These are phyloP conservation scores for Ramphastos sulfuratus DNA, from an alignment of 2,113 vertebrate genomes.

Conservation along the genomic window DNA sequence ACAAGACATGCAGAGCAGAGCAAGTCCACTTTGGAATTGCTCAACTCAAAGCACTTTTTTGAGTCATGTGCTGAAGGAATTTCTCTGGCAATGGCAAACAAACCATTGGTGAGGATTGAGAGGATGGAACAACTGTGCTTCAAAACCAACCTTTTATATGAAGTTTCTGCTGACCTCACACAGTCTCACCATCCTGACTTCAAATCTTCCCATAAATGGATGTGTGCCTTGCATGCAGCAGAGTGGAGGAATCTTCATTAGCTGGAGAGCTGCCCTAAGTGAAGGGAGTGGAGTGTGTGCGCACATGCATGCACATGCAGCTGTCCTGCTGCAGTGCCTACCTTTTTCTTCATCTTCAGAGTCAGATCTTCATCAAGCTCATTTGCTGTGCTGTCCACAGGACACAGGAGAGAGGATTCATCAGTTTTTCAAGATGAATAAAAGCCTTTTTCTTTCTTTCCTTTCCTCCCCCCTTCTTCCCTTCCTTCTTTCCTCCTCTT, in stretches of 20 bases:
- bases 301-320: background rate
- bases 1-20: background rate
- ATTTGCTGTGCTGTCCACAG: background rate
- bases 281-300: background rate
- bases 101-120: background rate
- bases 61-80: background rate
- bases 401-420: background rate
- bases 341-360: background rate
- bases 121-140: background rate
- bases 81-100: background rate
- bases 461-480: accelerated
- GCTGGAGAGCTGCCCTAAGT: background rate
- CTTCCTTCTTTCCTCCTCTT: background rate
- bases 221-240: background rate
- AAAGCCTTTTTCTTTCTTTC: background rate
- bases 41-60: background rate
- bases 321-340: background rate
- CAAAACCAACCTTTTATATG: background rate
- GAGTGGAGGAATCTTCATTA: background rate
- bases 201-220: conserved; percentile 9
- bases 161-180: conserved; percentile 3
- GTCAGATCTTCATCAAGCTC: background rate
- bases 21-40: background rate
- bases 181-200: background rate
- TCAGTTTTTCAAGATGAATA: background rate